A percentile compares a stretch with the other conserved stretches of the same genome.
These are phyloP conservation scores for Cyprinella venusta DNA, from an alignment of 2,797 vertebrate species.

Conservation along the genomic window DNA sequence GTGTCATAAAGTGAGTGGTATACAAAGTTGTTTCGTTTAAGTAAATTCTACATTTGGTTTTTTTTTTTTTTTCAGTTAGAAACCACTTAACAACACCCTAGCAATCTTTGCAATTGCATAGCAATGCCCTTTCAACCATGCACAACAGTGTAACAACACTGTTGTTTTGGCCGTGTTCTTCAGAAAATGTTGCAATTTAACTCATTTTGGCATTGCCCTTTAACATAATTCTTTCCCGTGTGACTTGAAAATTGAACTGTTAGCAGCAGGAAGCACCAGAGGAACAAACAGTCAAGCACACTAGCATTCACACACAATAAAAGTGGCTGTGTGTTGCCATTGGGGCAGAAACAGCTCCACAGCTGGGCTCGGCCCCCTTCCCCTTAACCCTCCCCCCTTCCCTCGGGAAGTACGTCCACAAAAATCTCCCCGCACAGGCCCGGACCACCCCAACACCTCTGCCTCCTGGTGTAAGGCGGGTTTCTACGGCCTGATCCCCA, in stretches of 20 bases:
- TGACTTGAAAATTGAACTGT: slow-evolving; percentile 66
- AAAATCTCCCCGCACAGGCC: not conserved
- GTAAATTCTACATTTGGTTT: not conserved
- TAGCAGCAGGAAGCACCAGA: slow-evolving; percentile 75
- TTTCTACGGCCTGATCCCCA: slow-evolving; percentile 23
- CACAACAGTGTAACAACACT: not conserved
- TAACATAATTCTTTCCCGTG: slow-evolving; percentile 70
- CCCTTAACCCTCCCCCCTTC: slow-evolving; percentile 4
- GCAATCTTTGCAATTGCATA: not conserved
- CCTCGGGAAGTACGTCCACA: slow-evolving; percentile 7
- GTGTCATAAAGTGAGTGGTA: not conserved
- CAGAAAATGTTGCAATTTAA: slow-evolving; percentile 50
- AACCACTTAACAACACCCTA: not conserved
- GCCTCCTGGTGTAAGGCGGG: not conserved
- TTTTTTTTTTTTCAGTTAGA: not conserved
- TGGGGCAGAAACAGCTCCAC: slow-evolving; percentile 25
- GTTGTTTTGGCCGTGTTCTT: not conserved
- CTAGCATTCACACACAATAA: slow-evolving; percentile 55
- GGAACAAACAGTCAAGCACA: slow-evolving; percentile 57
- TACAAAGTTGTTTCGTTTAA: not conserved
- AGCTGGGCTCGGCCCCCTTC: slow-evolving; percentile 32
- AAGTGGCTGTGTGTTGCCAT: slow-evolving; percentile 25
- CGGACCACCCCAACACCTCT: slow-evolving; percentile 21
- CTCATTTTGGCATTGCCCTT: slow-evolving; percentile 74
- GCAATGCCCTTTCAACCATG: not conserved